These are phyloP conservation scores for Pseudorasbora parva DNA, from an alignment of 2,113 vertebrate species.

Conservation along the genomic window DNA sequence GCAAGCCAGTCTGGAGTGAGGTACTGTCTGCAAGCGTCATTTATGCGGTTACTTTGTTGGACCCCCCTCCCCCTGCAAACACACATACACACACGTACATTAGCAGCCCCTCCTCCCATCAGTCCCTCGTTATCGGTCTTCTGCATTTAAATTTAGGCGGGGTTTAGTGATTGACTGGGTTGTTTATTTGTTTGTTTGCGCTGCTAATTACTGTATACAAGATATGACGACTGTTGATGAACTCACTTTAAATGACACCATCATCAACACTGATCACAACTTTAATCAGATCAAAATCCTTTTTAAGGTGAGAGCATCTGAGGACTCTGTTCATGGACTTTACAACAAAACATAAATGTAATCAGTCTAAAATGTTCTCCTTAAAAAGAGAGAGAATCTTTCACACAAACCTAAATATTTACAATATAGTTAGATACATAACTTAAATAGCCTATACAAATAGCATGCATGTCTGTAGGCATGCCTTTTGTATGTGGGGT, in stretches of 20 bases:
- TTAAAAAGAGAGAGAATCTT: not conserved
- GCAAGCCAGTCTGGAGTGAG: not conserved
- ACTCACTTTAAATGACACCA: not conserved
- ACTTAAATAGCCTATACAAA: not conserved
- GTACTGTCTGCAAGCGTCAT: not conserved
- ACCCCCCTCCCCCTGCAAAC: not conserved
- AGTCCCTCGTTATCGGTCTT: not conserved
- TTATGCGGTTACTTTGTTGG: slow-evolving; percentile 12
- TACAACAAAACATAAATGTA: not conserved
- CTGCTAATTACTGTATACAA: slow-evolving; percentile 18
- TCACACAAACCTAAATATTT: not conserved
- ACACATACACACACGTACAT: not conserved
- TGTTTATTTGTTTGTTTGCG: slow-evolving; percentile 34
- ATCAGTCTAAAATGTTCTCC: not conserved
- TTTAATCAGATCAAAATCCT: not conserved
- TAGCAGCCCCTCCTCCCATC: slow-evolving; percentile 3
- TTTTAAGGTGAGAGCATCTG: not conserved
- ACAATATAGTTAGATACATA: too few species aligned
- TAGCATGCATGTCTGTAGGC: slow-evolving; percentile 31
- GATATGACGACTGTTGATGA: not conserved
- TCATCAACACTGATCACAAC: not conserved
- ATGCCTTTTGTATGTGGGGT: slow-evolving; percentile 38
- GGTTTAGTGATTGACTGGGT: not conserved
- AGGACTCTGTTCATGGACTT: not conserved
- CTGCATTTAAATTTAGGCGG: slow-evolving; percentile 37